A percentile compares a stretch with the other conserved stretches of the same genome.
Conservation (phyloP, 2,888 invertebrate genomes). For the Meta bourneti region DNA sequence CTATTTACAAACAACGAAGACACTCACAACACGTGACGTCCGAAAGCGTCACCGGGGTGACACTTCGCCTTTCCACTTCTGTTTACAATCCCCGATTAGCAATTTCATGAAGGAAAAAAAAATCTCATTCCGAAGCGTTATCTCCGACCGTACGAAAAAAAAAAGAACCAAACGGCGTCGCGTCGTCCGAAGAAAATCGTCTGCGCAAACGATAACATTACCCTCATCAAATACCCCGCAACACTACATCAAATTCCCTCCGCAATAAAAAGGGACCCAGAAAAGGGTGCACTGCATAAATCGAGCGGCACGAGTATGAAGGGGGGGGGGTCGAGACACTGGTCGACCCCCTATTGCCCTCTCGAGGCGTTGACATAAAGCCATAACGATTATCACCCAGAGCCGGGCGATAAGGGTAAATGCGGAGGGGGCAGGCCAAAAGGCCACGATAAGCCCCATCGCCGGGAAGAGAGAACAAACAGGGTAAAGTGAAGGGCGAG, state of each 20-base stretch:
- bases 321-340: background rate
- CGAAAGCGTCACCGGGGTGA: too few species aligned
- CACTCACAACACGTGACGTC: too few species aligned
- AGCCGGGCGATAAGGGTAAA: conserved; percentile 25
- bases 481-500: conserved; percentile 19
- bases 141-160: background rate
- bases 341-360: background rate
- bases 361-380: conserved; percentile 63
- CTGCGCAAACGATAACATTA: conserved; percentile 11
- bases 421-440: background rate
- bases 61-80: too few species aligned
- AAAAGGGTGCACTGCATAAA: background rate
- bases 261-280: background rate
- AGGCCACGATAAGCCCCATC: conserved; percentile 21
- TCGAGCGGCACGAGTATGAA: background rate
- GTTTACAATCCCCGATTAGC: too few species aligned
- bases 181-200: background rate
- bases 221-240: conserved; percentile 8
- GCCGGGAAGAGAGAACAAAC: background rate
- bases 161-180: background rate
- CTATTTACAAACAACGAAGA: too few species aligned
- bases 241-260: background rate
- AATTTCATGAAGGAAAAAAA: too few species aligned
- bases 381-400: conserved; percentile 68
- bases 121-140: background rate